These are phyloP conservation scores for Athrips mouffetella DNA, from an alignment of 2,888 invertebrate species.

Conservation along the genomic window DNA sequence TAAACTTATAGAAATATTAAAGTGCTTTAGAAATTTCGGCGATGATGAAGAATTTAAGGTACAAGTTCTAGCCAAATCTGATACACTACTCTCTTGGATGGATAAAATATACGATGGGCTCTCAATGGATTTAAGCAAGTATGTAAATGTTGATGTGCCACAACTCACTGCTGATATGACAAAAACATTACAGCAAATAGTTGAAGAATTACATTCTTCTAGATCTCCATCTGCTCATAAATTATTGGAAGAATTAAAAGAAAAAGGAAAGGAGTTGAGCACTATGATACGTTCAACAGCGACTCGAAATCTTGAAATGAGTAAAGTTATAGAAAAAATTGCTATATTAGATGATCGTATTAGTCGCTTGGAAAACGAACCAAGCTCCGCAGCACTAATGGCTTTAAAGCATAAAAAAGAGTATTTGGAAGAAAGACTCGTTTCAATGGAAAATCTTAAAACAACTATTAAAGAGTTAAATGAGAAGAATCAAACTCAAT, in stretches of 20 bases:
- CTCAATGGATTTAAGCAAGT: slow-evolving; percentile 46
- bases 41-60: slow-evolving; percentile 44
- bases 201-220: slow-evolving; percentile 45
- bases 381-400: slow-evolving; percentile 50
- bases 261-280: slow-evolving; percentile 45
- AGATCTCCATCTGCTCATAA: slow-evolving; percentile 35
- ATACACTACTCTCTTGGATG: slow-evolving; percentile 57
- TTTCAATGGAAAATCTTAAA: slow-evolving; percentile 53
- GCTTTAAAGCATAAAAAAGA: slow-evolving; percentile 55
- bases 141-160: slow-evolving; percentile 43
- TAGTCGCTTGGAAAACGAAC: slow-evolving; percentile 45
- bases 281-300: slow-evolving; percentile 52
- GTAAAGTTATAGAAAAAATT: slow-evolving; percentile 57
- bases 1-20: slow-evolving; percentile 46
- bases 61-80: slow-evolving; percentile 37
- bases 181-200: slow-evolving; percentile 58
- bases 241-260: slow-evolving; percentile 47
- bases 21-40: slow-evolving; percentile 44
- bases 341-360: slow-evolving; percentile 52
- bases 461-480: slow-evolving; percentile 46
- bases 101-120: slow-evolving; percentile 60
- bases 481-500: slow-evolving; percentile 30
- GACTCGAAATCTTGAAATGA: slow-evolving; percentile 54
- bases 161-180: slow-evolving; percentile 47
- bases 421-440: slow-evolving; percentile 50